Conservation (phyloP, 2,797 vertebrate genomes). For the Ceryle rudis region DNA sequence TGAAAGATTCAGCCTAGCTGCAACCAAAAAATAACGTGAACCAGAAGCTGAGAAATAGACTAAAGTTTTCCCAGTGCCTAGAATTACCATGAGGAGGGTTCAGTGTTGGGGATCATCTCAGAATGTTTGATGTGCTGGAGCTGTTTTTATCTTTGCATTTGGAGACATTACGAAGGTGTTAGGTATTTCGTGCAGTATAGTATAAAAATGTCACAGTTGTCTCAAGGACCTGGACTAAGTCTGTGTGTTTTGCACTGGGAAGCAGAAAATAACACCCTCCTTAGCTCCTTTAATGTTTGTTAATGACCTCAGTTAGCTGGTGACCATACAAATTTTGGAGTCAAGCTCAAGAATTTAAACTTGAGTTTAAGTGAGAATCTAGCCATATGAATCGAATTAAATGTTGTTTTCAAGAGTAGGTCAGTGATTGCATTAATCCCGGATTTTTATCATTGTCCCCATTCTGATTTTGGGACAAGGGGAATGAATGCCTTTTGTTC, state of each 20-base stretch:
- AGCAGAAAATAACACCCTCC: not conserved
- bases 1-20: too few species aligned
- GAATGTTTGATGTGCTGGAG: not conserved
- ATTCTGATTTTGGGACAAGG: not conserved
- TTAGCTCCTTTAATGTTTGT: not conserved
- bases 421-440: not conserved
- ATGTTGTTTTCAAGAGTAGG: not conserved
- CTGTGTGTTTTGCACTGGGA: not conserved
- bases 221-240: not conserved
- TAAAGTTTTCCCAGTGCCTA: not conserved
- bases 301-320: not conserved
- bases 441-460: not conserved
- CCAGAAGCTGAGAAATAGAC: not conserved
- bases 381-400: not conserved
- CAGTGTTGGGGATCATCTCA: not conserved
- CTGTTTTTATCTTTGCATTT: not conserved
- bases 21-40: not conserved
- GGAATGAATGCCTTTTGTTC: not conserved
- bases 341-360: not conserved
- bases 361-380: not conserved
- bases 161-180: not conserved
- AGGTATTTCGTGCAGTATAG: not conserved
- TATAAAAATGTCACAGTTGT: not conserved
- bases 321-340: not conserved
- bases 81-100: not conserved